These are phyloP conservation scores for Pelosia muscerda DNA, from an alignment of 2,888 invertebrate genomes.

Conservation along the genomic window DNA sequence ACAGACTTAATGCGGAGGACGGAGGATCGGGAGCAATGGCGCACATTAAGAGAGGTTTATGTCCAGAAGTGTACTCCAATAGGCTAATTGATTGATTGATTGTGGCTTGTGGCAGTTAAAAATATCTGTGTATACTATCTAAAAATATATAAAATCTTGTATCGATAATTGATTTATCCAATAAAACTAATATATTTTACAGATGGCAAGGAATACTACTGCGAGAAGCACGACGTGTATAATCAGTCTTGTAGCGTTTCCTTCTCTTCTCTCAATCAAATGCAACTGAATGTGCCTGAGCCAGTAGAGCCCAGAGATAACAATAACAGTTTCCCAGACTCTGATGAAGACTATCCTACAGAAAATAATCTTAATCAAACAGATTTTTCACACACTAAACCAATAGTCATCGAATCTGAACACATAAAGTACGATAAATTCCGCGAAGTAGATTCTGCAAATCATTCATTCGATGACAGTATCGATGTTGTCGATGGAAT, in stretches of 20 bases:
- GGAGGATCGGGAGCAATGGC: no score
- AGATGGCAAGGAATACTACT: conserved; percentile 83
- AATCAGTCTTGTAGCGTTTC: conserved; percentile 80
- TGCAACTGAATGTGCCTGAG: conserved; percentile 78
- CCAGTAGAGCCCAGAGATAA: conserved; percentile 75
- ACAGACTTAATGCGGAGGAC: no score
- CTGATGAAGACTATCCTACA: conserved; percentile 80
- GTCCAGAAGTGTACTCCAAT: no score
- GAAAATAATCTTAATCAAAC: conserved; percentile 82
- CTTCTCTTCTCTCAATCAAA: conserved; percentile 77
- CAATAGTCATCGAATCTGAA: conserved; percentile 81
- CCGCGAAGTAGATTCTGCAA: conserved; percentile 73
- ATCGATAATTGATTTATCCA: not conserved
- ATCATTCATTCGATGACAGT: conserved; percentile 81
- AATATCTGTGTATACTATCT: no score
- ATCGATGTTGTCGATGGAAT: conserved; percentile 77
- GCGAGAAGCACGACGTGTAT: conserved; percentile 82
- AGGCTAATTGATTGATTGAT: no score
- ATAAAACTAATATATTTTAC: conserved; percentile 30
- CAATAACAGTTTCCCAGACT: conserved; percentile 73
- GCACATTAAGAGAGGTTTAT: no score
- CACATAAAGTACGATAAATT: conserved; percentile 71
- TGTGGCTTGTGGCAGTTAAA: no score
- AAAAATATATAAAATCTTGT: no score
- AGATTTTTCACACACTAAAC: conserved; percentile 81